Evolutionary conservation across 2,113 vertebrate species (phyloP), one percentile per base, ranked within the genome.

Genomic region (Laticauda colubrina): DNA sequence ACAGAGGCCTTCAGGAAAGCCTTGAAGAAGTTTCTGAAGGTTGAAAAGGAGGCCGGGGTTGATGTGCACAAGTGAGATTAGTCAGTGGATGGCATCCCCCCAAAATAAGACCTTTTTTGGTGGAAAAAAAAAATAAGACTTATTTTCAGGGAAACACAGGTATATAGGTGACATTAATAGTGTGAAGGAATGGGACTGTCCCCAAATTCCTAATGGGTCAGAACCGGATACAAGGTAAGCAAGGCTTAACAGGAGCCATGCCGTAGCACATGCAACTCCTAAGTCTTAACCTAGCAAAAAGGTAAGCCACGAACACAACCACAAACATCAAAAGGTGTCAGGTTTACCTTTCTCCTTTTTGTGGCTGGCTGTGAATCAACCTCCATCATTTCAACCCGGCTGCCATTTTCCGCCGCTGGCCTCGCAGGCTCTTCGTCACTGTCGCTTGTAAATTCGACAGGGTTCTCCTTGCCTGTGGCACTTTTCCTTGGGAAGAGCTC

Each of bases 281-380:
- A 81, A 81, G 2, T 81, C 29, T 10, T 29, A 12, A 29, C 15
- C 5, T 75, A 20, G 5, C n/a, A 57, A 20, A 81, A 81, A 24
- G 43, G 3, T 48, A 18, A 45, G 7, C 56, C 81, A 24, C 3
- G 1, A 43, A 23, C 43, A 2, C 7, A 87, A 24, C 48, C 11
- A 29, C 9, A 14, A 85, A 90, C 56, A 4, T 43, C n/a, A 87
- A 2, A 2, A 0, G 0, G 0, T 0, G 0, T 24, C 0, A 0
- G 15, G 89, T 95, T 93, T 59, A 98, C 98, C 98, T 98, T 97
- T 56, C 92, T 20, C 56, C 96, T 97, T 90, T 97, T 97, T 12
- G 0, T 89, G 34, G 85, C 88, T 11, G 0, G 45, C 53, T 43
- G 92, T 75, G 0, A 45, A 86, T 81, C 90, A n/a, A n/a, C n/a